Percentiles rank a stretch among this genome's conserved stretches.
Conservation (phyloP, 1,140 invertebrate genomes). For the Drosophila grimshawi region DNA sequence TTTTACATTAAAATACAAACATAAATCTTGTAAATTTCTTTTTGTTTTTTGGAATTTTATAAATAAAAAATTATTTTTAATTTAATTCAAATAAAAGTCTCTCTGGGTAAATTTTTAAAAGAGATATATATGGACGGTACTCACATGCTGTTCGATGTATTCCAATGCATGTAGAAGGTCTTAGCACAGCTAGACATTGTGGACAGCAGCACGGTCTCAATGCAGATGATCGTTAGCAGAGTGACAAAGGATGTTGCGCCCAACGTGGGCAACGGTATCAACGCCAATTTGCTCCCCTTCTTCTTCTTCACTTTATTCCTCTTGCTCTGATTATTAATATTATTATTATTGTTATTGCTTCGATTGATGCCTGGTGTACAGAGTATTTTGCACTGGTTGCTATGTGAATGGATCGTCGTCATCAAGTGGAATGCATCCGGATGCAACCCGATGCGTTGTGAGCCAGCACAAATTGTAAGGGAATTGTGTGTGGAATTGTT, state of each 20-base stretch:
- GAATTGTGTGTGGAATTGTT: not conserved
- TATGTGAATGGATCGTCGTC: too few relatives aligned
- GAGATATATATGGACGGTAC: conserved; percentile 64
- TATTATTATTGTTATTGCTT: too few relatives aligned
- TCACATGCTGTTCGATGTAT: conserved; percentile 93
- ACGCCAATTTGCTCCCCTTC: conserved; percentile 41
- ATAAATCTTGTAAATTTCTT: too few relatives aligned
- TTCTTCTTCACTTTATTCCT: conserved; percentile 4
- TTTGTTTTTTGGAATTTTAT: too few relatives aligned
- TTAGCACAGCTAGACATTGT: conserved; percentile 92
- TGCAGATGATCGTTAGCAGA: conserved; percentile 90
- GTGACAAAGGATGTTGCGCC: conserved; percentile 87
- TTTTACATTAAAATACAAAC: too few relatives aligned
- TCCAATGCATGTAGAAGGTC: conserved; percentile 94
- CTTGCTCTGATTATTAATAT: not conserved
- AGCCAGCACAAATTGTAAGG: not conserved
- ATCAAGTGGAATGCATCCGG: too few relatives aligned
- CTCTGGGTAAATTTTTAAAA: not conserved
- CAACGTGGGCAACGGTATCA: conserved; percentile 77
- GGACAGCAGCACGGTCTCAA: conserved; percentile 91
- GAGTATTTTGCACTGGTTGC: too few relatives aligned
- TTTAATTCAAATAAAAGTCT: too few relatives aligned
- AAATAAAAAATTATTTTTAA: too few relatives aligned
- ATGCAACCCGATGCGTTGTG: not conserved
- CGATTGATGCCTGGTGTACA: too few relatives aligned